A percentile compares a stretch with the other conserved stretches of the same genome.
Evolutionary conservation across 2,113 vertebrate genomes (phyloP).

Genomic region (Anser brachyrhynchus): DNA sequence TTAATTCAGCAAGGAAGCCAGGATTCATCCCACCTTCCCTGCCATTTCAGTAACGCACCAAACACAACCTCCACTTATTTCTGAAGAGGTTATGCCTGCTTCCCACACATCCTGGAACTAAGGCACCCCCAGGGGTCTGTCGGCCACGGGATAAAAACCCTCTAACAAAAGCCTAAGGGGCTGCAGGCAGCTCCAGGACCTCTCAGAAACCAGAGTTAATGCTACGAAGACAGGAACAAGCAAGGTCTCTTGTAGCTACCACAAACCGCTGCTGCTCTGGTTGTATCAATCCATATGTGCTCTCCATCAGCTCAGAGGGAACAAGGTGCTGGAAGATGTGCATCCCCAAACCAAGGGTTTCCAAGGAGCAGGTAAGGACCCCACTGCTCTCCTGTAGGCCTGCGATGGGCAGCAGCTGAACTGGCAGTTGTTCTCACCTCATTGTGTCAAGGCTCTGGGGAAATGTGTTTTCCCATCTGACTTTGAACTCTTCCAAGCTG

Average conservation of each 20-base stretch:
- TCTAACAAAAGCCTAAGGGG: background rate
- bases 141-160: background rate
- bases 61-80: background rate
- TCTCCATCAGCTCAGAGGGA: background rate
- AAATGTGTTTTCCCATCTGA: background rate
- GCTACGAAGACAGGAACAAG: background rate
- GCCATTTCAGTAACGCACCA: background rate
- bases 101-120: background rate
- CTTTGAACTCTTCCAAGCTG: background rate
- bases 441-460: background rate
- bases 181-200: background rate
- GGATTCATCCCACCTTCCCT: background rate
- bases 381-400: background rate
- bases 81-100: background rate
- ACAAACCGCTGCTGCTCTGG: background rate
- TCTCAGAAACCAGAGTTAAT: background rate
- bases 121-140: background rate
- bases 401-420: background rate
- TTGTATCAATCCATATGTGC: background rate
- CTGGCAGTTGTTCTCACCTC: background rate
- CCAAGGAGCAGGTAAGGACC: background rate
- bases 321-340: background rate
- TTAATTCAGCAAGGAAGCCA: background rate
- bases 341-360: background rate
- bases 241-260: background rate